Evolutionary conservation across 2,113 vertebrate genomes (phyloP).

Genomic region (Tautogolabrus adspersus): DNA sequence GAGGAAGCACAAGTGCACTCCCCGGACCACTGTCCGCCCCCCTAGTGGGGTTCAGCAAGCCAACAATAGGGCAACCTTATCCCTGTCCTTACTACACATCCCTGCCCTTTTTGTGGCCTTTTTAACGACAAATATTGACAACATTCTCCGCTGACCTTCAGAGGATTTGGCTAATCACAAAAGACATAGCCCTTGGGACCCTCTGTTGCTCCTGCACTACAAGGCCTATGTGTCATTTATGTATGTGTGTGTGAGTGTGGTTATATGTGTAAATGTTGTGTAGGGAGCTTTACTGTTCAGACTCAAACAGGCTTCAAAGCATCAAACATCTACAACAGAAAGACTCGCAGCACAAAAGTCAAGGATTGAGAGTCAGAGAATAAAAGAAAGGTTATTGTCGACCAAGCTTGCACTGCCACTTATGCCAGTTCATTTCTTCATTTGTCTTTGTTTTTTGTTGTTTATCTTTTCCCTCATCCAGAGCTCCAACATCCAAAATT

Average conservation of each 20-base stretch:
- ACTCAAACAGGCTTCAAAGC: constrained; percentile 74
- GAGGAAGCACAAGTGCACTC: constrained; percentile 94
- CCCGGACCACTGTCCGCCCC: constrained; percentile 90
- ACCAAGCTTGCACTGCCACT: constrained; percentile 84
- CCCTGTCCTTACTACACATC: constrained; percentile 65
- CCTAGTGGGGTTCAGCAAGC: constrained; percentile 97
- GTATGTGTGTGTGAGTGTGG: constrained; percentile 75
- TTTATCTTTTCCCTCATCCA: constrained; percentile 35
- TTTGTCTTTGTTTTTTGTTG: constrained; percentile 33
- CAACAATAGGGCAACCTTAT: constrained; percentile 79
- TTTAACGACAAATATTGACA: constrained; percentile 80
- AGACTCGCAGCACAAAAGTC: constrained; percentile 50
- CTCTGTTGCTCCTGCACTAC: constrained; percentile 81
- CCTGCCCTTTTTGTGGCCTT: constrained; percentile 83
- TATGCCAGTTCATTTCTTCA: constrained; percentile 59
- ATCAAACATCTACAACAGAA: constrained; percentile 52
- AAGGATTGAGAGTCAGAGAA: constrained; percentile 23
- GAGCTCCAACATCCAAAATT: constrained; percentile 52
- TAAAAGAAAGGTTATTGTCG: constrained; percentile 47
- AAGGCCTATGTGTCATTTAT: constrained; percentile 79
- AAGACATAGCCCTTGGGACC: constrained; percentile 74
- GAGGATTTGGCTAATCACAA: constrained; percentile 80
- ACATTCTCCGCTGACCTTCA: constrained; percentile 88
- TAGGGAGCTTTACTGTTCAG: constrained; percentile 80
- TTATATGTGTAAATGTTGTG: constrained; percentile 78